Evolutionary conservation across 2,113 vertebrate genomes (phyloP), one percentile per base, ranked within the genome.

Genomic region (Pluvianellus socialis): DNA sequence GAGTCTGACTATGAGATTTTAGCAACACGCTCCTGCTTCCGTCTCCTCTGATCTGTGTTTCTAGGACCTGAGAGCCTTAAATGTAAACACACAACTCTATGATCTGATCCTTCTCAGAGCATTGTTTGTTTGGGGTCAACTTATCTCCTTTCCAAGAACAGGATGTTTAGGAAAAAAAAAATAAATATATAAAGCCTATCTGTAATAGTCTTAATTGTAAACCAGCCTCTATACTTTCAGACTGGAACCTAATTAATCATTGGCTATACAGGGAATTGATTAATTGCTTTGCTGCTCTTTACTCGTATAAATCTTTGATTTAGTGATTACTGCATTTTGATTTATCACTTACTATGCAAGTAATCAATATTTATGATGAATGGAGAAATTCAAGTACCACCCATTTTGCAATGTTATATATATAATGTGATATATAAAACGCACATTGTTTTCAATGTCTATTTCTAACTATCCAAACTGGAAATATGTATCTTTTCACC

Each of bases 291-390:
- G 98, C 97, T 98, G 98, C 97, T 99, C 98, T 99, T 99, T 99
- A 98, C 93, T 97, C 98, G 92, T 98, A 99, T 99, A 98, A 99
- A 98, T 98, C 97, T 98, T 99, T 99, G 98, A 99, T 99, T 98
- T 98, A 98, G 97, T 98, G 98, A 98, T 98, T 98, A 98, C 98
- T 96, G 95, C 96, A 96, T 96, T 98, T 98, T 98, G 98, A 99
- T 99, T 99, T 98, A 99, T 99, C 97, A 96, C 95, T 88, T 97
- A 97, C 98, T 97, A 95, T 27, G 88, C 93, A 94, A 90, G 97
- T 98, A 98, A 99, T 99, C 99, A 99, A 99, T 99, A 98, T 98
- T 97, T 97, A 98, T 98, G 98, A 98, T 98, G 98, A 98, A 99
- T 98, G 98, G 98, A 83, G 94, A 98, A 98, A 98, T 97, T 97